Percentiles rank a stretch among this genome's conserved stretches.
phyloP scores from a whole-genome alignment of 2,888 invertebrate genomes.

The Iphiclides podalirius region DNA sequence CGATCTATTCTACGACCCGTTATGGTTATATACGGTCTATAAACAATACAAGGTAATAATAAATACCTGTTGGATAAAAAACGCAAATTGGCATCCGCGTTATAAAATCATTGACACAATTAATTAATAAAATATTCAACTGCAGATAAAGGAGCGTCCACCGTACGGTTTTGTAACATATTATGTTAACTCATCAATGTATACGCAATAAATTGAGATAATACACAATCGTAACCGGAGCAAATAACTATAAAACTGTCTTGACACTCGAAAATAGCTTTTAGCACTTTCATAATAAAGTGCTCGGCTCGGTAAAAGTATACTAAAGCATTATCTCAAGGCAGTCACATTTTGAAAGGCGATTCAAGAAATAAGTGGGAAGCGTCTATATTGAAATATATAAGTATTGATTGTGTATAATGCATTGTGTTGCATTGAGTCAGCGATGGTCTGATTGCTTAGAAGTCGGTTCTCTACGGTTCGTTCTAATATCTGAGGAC shows the following conservation, averaged over 20 bases:
- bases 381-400: slow-evolving; percentile 10
- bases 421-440: background rate
- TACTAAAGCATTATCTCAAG: slow-evolving; percentile 7
- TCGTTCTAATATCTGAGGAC: too few relatives aligned
- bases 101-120: background rate
- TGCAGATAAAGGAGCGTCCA: background rate
- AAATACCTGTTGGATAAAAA: too few relatives aligned
- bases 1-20: too few relatives aligned
- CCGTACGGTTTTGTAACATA: slow-evolving; percentile 5
- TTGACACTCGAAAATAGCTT: background rate
- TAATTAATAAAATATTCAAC: background rate
- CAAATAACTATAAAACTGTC: background rate
- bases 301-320: background rate
- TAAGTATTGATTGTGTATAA: background rate
- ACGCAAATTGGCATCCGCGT: too few relatives aligned
- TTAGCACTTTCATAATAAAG: background rate
- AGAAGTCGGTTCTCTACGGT: too few relatives aligned
- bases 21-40: background rate
- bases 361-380: slow-evolving; percentile 14
- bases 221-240: slow-evolving; percentile 3
- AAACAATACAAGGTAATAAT: background rate
- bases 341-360: slow-evolving; percentile 18
- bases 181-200: slow-evolving; percentile 10
- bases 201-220: slow-evolving; percentile 15
- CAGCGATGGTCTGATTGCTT: background rate